Conservation (phyloP, 1,140 invertebrate species). For the Drosophila bipectinata region DNA sequence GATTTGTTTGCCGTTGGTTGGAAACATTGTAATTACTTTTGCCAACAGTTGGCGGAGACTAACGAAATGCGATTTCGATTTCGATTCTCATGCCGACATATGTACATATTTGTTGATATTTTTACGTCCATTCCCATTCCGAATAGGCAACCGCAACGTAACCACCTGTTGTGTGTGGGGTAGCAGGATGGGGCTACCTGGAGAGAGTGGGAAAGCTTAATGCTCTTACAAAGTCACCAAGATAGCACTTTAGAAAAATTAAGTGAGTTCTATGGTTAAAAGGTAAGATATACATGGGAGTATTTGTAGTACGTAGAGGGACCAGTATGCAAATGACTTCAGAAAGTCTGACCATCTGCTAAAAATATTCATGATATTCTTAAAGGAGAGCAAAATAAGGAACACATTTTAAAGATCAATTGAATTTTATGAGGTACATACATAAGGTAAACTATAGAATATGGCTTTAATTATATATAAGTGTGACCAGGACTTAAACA, state of each 20-base stretch:
- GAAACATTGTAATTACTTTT: constrained; percentile 26
- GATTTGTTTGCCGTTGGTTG: constrained; percentile 31
- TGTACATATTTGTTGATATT: background rate
- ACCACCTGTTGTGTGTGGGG: constrained; percentile 41
- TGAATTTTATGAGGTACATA: too few relatives aligned
- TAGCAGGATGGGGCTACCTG: background rate
- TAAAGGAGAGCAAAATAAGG: too few relatives aligned
- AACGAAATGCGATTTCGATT: background rate
- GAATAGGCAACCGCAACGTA: constrained; percentile 9
- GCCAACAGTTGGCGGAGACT: constrained; percentile 1
- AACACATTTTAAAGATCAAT: too few relatives aligned
- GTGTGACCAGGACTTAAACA: too few relatives aligned
- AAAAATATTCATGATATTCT: too few relatives aligned
- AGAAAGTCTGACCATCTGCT: background rate
- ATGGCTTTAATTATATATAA: too few relatives aligned
- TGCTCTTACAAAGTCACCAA: background rate
- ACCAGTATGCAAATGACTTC: background rate
- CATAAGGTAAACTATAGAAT: too few relatives aligned
- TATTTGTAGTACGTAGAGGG: too few relatives aligned
- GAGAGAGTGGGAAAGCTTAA: background rate
- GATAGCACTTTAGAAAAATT: background rate
- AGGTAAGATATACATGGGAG: too few relatives aligned
- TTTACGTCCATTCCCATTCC: background rate
- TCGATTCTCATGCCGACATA: too few relatives aligned
- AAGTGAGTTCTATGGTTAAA: too few relatives aligned